phyloP scores from a whole-genome alignment of 1,140 invertebrate genomes.

The Berghia stephanieae region DNA sequence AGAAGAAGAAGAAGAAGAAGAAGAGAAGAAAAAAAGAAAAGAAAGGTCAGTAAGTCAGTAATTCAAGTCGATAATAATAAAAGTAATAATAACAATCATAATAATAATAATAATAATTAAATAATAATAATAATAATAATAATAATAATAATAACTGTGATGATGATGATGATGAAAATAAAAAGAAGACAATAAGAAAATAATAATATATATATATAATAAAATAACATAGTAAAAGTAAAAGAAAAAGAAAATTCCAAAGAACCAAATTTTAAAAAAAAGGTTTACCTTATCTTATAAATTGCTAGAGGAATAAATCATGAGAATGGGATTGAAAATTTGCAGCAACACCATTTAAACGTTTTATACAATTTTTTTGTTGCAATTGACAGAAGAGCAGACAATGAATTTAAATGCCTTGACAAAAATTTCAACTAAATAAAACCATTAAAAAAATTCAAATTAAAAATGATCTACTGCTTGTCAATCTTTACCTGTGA shows the following conservation, averaged over 20 bases:
- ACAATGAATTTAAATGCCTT: neutral
- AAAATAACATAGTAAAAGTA: neutral
- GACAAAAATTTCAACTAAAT: neutral
- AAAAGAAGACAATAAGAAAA: constrained; percentile 34
- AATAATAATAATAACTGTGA: no score
- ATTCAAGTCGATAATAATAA: no score
- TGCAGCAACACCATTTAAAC: neutral
- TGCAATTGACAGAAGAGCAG: neutral
- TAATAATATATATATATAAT: constrained; percentile 4
- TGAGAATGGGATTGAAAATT: neutral
- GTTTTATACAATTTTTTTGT: no score
- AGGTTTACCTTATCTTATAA: neutral
- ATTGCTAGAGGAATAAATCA: neutral
- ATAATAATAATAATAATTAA: no score
- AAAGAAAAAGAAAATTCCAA: neutral
- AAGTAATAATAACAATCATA: no score
- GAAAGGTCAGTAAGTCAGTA: no score
- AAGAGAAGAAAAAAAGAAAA: no score
- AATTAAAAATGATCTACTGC: constrained; percentile 16
- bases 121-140: no score
- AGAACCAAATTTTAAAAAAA: neutral
- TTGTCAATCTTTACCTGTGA: constrained; percentile 69
- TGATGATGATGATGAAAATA: no score
- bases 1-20: no score
- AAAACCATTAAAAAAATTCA: neutral